Evolutionary conservation across 2,888 invertebrate genomes (phyloP), one percentile per base, ranked within the genome.

Genomic region (Spicauda simplicius): DNA sequence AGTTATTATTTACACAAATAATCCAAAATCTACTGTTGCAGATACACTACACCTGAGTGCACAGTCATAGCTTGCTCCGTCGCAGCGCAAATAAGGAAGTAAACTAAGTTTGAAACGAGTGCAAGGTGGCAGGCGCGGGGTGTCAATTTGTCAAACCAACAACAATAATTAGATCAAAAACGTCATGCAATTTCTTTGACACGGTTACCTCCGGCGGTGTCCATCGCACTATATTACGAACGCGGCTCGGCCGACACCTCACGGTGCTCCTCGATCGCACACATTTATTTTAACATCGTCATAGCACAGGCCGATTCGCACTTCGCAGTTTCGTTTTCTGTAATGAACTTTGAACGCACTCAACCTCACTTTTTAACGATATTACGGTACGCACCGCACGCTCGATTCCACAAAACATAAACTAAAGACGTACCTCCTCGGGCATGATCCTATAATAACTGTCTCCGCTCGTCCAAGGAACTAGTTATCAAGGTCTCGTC

Each of bases 401-500:
- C 75, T 76, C 77, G 80, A 79, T 76, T 84, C 80, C 85, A 84
- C 88, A 81, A 87, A 84, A 83, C 84, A 87, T 85, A 89, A 87
- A 85, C 86, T 90, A 90, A 85, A 88, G 85, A 93, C 93, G 91
- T 93, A 93, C 93, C 93, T 93, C 92, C 85, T 87, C 77, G 76
- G 82, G 87, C 91, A 90, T 92, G 90, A 91, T 93, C 91, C 91
- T 88, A 86, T 86, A 89, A 82, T 87, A 91, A 91, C 87, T 91
- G 91, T 92, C 88, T 78, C 87, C 88, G 85, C 82, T 90, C 85
- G 89, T 86, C 90, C 87, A 87, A 92, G 88, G 89, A 93, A 93
- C 93, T 85, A 93, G 91, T 91, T 93, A 92, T 93, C 93, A 93
- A 93, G 93, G 93, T 92, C 93, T 91, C 82, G 89, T 85, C 88